A percentile compares a stretch with the other conserved stretches of the same genome.
These are phyloP conservation scores for Mionectes olivaceus DNA, from an alignment of 2,797 vertebrate species.

Conservation along the genomic window DNA sequence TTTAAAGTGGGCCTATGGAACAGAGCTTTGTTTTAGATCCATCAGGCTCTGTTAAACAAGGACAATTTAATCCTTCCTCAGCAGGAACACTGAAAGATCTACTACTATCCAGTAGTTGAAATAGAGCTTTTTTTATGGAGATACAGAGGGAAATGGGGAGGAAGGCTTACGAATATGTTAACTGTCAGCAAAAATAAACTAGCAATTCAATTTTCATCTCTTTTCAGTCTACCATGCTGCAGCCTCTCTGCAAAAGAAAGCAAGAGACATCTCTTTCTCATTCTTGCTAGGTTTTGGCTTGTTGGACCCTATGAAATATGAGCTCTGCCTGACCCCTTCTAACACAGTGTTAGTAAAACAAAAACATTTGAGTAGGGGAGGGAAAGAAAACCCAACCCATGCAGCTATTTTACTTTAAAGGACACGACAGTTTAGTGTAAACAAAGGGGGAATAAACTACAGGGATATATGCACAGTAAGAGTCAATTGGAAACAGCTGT, in stretches of 20 bases:
- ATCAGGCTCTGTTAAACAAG: background rate
- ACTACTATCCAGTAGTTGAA: background rate
- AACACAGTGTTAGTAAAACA: constrained; percentile 70
- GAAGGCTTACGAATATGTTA: background rate
- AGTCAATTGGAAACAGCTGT: constrained; percentile 72
- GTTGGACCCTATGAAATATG: constrained; percentile 60
- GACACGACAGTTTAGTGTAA: constrained; percentile 64
- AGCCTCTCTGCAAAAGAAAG: constrained; percentile 20
- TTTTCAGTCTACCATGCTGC: background rate
- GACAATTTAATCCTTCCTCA: background rate
- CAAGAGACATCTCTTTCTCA: constrained; percentile 19
- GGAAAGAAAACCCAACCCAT: constrained; percentile 60
- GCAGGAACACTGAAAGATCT: background rate
- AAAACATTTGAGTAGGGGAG: constrained; percentile 69
- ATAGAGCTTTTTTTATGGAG: background rate
- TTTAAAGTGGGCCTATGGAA: background rate
- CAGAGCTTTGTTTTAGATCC: background rate
- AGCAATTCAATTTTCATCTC: constrained; percentile 16
- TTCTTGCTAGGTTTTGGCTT: constrained; percentile 49
- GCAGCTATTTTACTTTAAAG: constrained; percentile 72
- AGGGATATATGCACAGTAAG: constrained; percentile 64
- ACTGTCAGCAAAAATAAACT: background rate
- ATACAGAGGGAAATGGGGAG: background rate
- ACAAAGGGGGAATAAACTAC: constrained; percentile 70
- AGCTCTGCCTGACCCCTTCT: constrained; percentile 63